A percentile compares a stretch with the other conserved stretches of the same genome.
These are phyloP conservation scores for Gymnarchus niloticus DNA, from an alignment of 2,113 vertebrate species.

Conservation along the genomic window DNA sequence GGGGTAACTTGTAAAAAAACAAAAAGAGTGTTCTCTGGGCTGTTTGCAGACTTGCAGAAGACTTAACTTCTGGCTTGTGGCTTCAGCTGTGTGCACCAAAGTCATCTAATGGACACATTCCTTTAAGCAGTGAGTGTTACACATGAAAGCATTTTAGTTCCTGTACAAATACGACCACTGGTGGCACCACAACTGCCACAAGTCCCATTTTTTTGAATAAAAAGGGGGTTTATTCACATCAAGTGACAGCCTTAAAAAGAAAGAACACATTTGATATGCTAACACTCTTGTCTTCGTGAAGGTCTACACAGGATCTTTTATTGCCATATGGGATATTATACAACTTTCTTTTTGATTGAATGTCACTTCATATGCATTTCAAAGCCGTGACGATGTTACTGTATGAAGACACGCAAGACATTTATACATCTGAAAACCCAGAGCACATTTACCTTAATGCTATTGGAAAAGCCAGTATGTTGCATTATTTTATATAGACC, in stretches of 20 bases:
- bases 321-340: background rate
- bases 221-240: constrained; percentile 12
- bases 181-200: background rate
- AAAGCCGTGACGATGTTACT: background rate
- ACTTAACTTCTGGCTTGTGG: background rate
- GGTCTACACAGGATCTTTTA: background rate
- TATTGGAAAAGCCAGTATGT: too few species aligned
- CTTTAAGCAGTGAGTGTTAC: background rate
- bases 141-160: background rate
- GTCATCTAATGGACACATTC: background rate
- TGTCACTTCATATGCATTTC: background rate
- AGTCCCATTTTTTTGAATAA: background rate
- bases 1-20: background rate
- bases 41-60: background rate
- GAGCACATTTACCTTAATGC: too few species aligned
- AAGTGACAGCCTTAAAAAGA: background rate
- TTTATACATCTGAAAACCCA: background rate
- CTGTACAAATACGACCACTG: background rate
- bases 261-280: background rate
- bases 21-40: background rate
- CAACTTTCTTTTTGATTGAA: background rate
- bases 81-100: background rate
- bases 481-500: background rate
- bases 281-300: constrained; percentile 11
- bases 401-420: background rate